Evolutionary conservation across 2,113 vertebrate species (phyloP), one percentile per base, ranked within the genome.

Genomic region (Pelobates fuscus): DNA sequence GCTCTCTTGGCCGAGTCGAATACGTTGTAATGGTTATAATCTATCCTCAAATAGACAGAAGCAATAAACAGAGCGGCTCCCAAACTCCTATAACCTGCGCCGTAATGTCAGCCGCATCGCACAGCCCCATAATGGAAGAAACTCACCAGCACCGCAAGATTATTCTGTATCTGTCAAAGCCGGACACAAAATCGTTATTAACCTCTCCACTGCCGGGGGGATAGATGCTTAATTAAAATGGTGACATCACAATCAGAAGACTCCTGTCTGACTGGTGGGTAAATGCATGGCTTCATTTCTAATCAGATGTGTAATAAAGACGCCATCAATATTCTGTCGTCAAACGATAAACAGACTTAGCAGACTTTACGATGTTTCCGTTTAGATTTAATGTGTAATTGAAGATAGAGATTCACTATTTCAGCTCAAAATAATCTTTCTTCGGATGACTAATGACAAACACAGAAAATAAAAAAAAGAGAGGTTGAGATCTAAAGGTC

Each of bases 1-100:
- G 29, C 37, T 26, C 24, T 58, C 49, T 23, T 74, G 71, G 71
- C 24, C 29, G 14, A 29, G 29, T 24, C 41, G n/a, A 32, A n/a
- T 3, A 58, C 46, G 15, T 15, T 17, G 52, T 74, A 74, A 65
- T 74, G 71, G 54, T 55, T 8, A 21, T 15, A 41, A 74, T 74
- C 29, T 26, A 74, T 66, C 37, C 49, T 57, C 14, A 18, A 27
- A 57, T 18, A 66, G 71, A 74, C 71, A 73, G 29, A 30, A 44
- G 46, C 71, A 74, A 74, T 74, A 64, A 66, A 64, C 44, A 65
- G 61, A 8, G 26, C 27, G 2, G 70, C 61, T 32, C 59, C 7
- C 12, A 57, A 46, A 32, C 58, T 41, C 20, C 60, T 43, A 23
- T 12, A 46, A 32, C 59, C 29, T 21, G 0, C 61, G 8, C 15